Conservation (phyloP, 2,797 vertebrate species). For the Bradypus variegatus region DNA sequence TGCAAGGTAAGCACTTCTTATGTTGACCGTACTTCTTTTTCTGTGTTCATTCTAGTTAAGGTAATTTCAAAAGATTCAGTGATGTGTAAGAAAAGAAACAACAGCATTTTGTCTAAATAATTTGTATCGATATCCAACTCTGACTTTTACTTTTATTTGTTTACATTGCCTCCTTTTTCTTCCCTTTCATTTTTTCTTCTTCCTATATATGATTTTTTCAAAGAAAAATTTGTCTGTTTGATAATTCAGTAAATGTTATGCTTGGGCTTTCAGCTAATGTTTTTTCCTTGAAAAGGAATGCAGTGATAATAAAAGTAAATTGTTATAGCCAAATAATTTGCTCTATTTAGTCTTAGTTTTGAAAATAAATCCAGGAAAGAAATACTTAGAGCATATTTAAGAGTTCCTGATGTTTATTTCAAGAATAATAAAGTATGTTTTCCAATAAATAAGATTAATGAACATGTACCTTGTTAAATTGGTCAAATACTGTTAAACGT, state of each 20-base stretch:
- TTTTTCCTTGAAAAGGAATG: conserved; percentile 62
- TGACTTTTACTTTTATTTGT: neutral
- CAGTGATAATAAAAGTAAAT: conserved; percentile 59
- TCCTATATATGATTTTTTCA: conserved; percentile 45
- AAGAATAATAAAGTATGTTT: neutral
- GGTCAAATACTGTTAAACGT: neutral
- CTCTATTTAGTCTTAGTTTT: conserved; percentile 51
- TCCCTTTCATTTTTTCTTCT: conserved; percentile 31
- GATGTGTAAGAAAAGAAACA: neutral
- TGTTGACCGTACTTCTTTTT: neutral
- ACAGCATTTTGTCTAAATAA: neutral
- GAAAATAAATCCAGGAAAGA: conserved; percentile 29
- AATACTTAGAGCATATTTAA: neutral
- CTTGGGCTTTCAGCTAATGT: conserved; percentile 59
- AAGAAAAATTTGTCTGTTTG: conserved; percentile 32
- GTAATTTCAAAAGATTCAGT: conserved; percentile 10
- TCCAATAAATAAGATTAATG: neutral
- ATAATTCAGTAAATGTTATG: conserved; percentile 65
- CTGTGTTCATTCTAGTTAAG: neutral
- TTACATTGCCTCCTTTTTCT: conserved; percentile 11
- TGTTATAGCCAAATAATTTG: conserved; percentile 45
- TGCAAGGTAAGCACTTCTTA: conserved; percentile 84
- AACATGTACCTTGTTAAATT: conserved; percentile 6
- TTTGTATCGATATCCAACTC: neutral
- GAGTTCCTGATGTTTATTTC: conserved; percentile 13